phyloP scores from a whole-genome alignment of 2,888 invertebrate genomes.

The Kryphioiulus occultus region DNA sequence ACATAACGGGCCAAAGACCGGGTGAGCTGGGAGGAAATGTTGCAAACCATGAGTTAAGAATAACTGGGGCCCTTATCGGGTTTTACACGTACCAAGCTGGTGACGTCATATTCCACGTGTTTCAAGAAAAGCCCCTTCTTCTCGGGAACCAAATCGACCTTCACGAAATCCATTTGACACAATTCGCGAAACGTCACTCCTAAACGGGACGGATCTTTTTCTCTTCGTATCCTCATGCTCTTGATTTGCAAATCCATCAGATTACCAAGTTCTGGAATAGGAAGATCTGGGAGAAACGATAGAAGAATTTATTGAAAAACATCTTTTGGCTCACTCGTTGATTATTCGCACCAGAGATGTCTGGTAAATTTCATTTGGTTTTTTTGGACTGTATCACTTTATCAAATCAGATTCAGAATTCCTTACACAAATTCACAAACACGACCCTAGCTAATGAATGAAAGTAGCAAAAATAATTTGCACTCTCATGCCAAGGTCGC shows the following conservation, averaged over 20 bases:
- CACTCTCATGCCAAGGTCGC: not conserved
- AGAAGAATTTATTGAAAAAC: no score
- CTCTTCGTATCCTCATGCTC: constrained; percentile 59
- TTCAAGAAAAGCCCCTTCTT: constrained; percentile 64
- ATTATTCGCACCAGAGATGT: no score
- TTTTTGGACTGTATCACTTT: no score
- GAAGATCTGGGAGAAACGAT: constrained; percentile 59
- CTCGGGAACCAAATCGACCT: constrained; percentile 63
- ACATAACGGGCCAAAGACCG: not conserved
- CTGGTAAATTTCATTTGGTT: no score
- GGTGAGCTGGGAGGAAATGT: not conserved
- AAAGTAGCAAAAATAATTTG: no score
- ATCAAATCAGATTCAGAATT: no score
- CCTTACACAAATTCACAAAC: no score
- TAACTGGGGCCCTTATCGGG: no score
- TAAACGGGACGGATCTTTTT: constrained; percentile 60
- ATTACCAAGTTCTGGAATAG: constrained; percentile 62
- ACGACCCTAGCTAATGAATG: no score
- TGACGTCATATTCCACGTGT: constrained; percentile 64
- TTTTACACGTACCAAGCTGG: constrained; percentile 60
- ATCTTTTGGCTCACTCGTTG: no score
- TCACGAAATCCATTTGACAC: constrained; percentile 61
- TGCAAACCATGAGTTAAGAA: not conserved
- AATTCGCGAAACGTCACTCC: constrained; percentile 61
- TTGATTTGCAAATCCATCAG: constrained; percentile 60